Evolutionary conservation across 35 echinoderm and acorn worm genomes (phyloP).

Genomic region (Lytechinus pictus): DNA sequence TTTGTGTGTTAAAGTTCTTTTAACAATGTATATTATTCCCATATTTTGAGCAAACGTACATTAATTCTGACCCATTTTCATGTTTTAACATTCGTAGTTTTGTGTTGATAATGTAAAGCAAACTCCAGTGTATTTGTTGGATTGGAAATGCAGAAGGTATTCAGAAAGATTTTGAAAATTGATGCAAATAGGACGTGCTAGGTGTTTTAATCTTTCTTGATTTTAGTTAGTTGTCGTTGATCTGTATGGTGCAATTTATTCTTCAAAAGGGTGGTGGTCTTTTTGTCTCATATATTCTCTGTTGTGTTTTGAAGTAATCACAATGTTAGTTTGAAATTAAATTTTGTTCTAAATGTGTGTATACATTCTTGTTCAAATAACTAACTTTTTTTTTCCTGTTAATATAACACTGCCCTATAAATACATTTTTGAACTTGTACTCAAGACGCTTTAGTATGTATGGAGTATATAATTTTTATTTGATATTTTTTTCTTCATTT

Average conservation of each 20-base stretch:
- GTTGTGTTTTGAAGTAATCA: neutral
- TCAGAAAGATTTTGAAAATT: neutral
- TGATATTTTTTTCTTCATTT: neutral
- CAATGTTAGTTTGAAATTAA: constrained; percentile 4
- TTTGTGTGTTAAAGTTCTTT: neutral
- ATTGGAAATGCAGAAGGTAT: neutral
- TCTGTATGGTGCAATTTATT: constrained; percentile 22
- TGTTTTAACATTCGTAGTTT: neutral
- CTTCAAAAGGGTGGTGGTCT: constrained; percentile 11
- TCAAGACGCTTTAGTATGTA: neutral
- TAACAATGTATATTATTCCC: neutral
- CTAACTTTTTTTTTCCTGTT: neutral
- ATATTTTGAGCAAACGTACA: neutral
- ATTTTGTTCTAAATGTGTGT: constrained; percentile 11
- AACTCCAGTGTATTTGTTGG: neutral
- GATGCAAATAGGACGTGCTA: neutral
- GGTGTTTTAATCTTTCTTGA: neutral
- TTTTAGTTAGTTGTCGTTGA: neutral
- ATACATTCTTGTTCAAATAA: neutral
- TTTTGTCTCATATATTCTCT: neutral
- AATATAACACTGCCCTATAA: constrained; percentile 41
- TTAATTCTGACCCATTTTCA: neutral
- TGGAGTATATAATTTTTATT: neutral
- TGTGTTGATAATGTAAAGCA: neutral
- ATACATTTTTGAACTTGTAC: constrained; percentile 26